These are phyloP conservation scores for Ursus arctos DNA, from an alignment of 2,113 vertebrate species.

Conservation along the genomic window DNA sequence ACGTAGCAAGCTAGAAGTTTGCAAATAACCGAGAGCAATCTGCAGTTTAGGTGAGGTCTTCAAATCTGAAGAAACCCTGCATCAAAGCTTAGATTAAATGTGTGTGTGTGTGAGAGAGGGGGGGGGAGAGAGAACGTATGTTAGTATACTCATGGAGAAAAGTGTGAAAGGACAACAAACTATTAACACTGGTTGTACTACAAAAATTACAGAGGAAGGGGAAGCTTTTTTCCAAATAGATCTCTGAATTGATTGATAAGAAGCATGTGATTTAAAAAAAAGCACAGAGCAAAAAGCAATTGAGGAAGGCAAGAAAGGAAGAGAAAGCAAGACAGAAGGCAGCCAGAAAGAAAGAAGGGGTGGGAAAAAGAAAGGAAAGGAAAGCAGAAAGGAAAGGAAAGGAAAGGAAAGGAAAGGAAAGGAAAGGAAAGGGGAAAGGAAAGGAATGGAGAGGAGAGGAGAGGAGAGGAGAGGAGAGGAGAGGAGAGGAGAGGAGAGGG, in stretches of 20 bases:
- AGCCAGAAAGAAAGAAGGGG: background rate
- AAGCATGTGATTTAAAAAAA: background rate
- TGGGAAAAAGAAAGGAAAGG: background rate
- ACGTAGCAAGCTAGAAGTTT: background rate
- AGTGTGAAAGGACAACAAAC: background rate
- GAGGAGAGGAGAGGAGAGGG: too few relatives aligned
- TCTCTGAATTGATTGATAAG: background rate
- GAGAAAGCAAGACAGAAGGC: background rate
- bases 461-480: too few relatives aligned
- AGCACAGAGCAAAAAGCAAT: conserved; percentile 4
- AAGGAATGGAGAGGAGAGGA: rapidly evolving
- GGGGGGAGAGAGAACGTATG: background rate
- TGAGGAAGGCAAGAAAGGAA: background rate
- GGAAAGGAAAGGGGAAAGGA: rapidly evolving
- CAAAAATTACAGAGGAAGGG: background rate
- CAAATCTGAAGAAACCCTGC: background rate
- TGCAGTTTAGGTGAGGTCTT: conserved; percentile 2
- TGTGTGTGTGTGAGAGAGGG: background rate
- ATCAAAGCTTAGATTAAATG: background rate
- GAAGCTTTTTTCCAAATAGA: background rate
- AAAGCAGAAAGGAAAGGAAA: too few relatives aligned
- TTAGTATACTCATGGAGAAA: background rate
- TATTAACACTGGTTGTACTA: background rate
- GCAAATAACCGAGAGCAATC: background rate
- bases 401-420: rapidly evolving